Conservation (phyloP, 2,113 vertebrate genomes). For the Upupa epops region DNA sequence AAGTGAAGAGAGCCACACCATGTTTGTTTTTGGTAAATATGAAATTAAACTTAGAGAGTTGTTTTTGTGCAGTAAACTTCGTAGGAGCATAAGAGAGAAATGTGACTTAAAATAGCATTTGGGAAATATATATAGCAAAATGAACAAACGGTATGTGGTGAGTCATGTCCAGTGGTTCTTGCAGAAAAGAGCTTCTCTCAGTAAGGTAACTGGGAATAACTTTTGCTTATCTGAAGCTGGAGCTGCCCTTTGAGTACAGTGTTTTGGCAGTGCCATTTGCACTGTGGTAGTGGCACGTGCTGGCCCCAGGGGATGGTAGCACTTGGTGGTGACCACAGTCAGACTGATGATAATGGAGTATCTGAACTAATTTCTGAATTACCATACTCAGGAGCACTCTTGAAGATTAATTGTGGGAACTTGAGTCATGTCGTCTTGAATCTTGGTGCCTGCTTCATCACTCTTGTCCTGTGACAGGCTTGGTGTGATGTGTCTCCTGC, state of each 20-base stretch:
- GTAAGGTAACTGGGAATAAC: background rate
- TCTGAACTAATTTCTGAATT: background rate
- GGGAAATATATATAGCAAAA: conserved; percentile 56
- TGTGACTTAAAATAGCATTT: conserved; percentile 55
- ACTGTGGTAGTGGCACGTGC: background rate
- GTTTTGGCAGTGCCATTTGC: background rate
- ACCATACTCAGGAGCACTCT: background rate
- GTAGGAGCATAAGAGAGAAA: conserved; percentile 34
- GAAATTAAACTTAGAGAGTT: conserved; percentile 40
- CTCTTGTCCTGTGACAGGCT: background rate
- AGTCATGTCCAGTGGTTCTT: conserved; percentile 50
- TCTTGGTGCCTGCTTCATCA: background rate
- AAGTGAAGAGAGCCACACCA: background rate
- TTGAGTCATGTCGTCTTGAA: background rate
- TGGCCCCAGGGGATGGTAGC: background rate
- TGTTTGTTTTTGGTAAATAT: conserved; percentile 54
- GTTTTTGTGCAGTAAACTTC: conserved; percentile 33
- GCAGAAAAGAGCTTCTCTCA: conserved; percentile 14
- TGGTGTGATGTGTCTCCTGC: background rate
- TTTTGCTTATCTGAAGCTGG: background rate
- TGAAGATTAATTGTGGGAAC: background rate
- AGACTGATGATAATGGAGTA: background rate
- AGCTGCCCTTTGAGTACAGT: background rate
- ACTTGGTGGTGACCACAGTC: background rate
- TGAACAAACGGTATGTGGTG: conserved; percentile 58